Conservation (phyloP, 2,888 invertebrate genomes). For the Cheilosia variabilis region DNA sequence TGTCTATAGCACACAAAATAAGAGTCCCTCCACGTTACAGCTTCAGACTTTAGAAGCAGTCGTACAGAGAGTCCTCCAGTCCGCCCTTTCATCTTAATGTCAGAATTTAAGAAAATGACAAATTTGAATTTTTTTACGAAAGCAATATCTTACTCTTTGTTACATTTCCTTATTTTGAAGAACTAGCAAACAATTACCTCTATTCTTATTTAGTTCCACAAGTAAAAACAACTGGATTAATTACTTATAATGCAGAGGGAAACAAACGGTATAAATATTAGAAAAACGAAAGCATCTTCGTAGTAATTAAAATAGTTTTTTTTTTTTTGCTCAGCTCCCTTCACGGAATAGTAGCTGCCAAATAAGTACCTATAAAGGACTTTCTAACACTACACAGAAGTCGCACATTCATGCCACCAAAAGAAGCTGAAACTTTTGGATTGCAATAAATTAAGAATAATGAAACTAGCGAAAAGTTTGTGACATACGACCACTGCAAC, state of each 20-base stretch:
- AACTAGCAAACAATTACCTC: neutral
- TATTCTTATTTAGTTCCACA: neutral
- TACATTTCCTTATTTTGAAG: neutral
- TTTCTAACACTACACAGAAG: neutral
- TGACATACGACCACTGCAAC: conserved; percentile 54
- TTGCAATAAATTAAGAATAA: conserved; percentile 54
- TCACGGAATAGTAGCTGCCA: conserved; percentile 44
- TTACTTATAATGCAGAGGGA: conserved; percentile 13
- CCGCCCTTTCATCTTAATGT: too few relatives aligned
- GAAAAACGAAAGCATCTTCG: conserved; percentile 28
- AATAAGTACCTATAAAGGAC: conserved; percentile 5
- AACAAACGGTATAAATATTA: conserved; percentile 2
- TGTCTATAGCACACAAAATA: too few relatives aligned
- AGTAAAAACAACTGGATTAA: conserved; percentile 17
- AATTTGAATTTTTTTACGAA: too few relatives aligned
- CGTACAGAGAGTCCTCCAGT: too few relatives aligned
- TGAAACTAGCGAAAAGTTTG: conserved; percentile 48
- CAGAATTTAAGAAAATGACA: too few relatives aligned
- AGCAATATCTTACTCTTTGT: too few relatives aligned
- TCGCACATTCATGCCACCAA: conserved; percentile 6
- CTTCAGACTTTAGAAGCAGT: too few relatives aligned
- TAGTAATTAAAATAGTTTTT: conserved; percentile 56
- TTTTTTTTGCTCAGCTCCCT: neutral
- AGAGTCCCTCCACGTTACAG: too few relatives aligned
- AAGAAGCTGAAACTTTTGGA: conserved; percentile 36